Percentiles rank a stretch among this genome's conserved stretches.
Conservation (phyloP, 2,797 vertebrate genomes). For the Austrolebias charrua region DNA sequence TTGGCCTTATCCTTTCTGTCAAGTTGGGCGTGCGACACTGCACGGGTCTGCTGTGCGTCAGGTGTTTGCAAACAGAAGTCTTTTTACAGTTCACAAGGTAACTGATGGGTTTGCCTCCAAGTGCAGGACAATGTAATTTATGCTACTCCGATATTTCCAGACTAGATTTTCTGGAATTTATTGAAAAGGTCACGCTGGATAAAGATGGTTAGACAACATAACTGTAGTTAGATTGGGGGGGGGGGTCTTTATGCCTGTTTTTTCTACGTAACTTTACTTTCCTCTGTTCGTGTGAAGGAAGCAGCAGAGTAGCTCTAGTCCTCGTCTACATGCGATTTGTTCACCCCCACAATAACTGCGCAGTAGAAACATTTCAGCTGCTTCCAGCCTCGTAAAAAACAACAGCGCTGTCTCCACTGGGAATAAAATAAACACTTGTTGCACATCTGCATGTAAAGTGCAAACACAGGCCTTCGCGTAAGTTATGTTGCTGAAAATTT, state of each 20-base stretch:
- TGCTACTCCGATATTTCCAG: constrained; percentile 1
- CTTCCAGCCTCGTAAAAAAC: background rate
- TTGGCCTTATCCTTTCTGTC: constrained; percentile 8
- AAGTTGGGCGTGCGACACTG: constrained; percentile 5
- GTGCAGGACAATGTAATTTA: constrained; percentile 11
- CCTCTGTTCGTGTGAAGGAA: background rate
- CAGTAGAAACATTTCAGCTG: constrained; percentile 2
- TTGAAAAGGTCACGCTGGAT: background rate
- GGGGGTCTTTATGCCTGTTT: background rate
- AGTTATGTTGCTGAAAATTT: background rate
- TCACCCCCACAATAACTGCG: background rate
- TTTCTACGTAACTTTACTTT: constrained; percentile 1
- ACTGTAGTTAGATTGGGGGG: constrained; percentile 2
- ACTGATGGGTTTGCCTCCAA: constrained; percentile 8
- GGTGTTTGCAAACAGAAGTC: constrained; percentile 4
- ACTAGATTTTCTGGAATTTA: background rate
- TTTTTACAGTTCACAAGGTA: constrained; percentile 1
- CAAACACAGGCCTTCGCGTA: background rate
- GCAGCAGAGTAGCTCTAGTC: background rate
- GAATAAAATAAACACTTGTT: constrained; percentile 1
- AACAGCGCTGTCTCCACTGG: background rate
- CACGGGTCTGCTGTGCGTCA: constrained; percentile 15
- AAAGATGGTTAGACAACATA: constrained; percentile 8
- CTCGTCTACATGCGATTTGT: background rate
- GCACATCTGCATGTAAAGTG: constrained; percentile 6